phyloP scores from a whole-genome alignment of 2,888 invertebrate genomes.

The Drosophila pegasa region DNA sequence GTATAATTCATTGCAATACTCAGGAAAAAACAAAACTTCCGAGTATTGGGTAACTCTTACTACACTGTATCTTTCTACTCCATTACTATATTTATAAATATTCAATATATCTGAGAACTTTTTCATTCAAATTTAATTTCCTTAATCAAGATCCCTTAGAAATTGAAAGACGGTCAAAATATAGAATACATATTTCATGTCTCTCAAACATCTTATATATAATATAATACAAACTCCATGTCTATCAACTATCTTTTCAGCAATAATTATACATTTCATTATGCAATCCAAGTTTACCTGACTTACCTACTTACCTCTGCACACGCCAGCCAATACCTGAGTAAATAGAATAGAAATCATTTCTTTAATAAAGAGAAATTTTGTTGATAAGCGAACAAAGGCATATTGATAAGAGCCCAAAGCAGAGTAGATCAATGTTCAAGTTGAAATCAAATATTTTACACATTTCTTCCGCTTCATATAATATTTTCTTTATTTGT shows the following conservation, averaged over 20 bases:
- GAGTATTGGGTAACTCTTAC: too few relatives aligned
- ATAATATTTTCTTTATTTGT: slow-evolving; percentile 62
- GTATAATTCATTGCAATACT: too few relatives aligned
- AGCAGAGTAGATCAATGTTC: background rate
- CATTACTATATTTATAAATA: too few relatives aligned
- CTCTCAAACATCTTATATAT: background rate
- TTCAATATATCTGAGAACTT: too few relatives aligned
- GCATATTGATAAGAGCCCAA: slow-evolving; percentile 13
- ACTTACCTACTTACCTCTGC: background rate
- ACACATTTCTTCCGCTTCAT: slow-evolving; percentile 29
- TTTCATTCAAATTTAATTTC: too few relatives aligned
- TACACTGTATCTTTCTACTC: too few relatives aligned
- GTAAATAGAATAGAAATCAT: background rate
- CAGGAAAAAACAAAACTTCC: too few relatives aligned
- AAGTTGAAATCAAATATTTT: background rate
- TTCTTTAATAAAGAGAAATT: background rate
- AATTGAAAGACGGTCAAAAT: background rate
- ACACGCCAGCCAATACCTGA: background rate
- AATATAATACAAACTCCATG: background rate
- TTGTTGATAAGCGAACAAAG: slow-evolving; percentile 17
- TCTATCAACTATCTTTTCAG: background rate
- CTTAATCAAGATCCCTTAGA: too few relatives aligned
- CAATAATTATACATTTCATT: background rate
- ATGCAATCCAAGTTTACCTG: background rate
- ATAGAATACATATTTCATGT: background rate